phyloP scores from a whole-genome alignment of 2,888 invertebrate genomes.

The Mythimna vitellina region DNA sequence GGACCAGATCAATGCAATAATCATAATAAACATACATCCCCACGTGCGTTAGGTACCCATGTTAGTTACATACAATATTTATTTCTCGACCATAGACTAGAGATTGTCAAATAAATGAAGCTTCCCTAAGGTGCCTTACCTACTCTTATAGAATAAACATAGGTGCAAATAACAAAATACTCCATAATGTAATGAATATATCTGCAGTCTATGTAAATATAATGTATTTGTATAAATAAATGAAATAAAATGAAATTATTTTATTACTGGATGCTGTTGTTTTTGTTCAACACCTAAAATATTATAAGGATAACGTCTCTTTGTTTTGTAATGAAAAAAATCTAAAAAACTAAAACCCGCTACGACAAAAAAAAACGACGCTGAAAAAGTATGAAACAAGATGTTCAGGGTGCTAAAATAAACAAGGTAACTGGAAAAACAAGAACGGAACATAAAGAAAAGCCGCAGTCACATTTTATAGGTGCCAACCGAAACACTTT shows the following conservation, averaged over 20 bases:
- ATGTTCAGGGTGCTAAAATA: too few relatives aligned
- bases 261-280: conserved; percentile 82
- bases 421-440: too few relatives aligned
- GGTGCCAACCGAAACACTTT: too few relatives aligned
- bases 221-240: conserved; percentile 83
- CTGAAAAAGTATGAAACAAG: too few relatives aligned
- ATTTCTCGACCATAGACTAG: conserved; percentile 70
- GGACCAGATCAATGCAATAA: conserved; percentile 42
- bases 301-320: too few relatives aligned
- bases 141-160: conserved; percentile 72
- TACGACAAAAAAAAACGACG: too few relatives aligned
- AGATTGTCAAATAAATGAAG: conserved; percentile 71
- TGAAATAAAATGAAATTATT: conserved; percentile 88
- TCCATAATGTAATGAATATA: conserved; percentile 83
- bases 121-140: conserved; percentile 87
- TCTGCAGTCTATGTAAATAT: conserved; percentile 86
- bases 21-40: conserved; percentile 31
- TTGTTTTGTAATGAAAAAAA: too few relatives aligned
- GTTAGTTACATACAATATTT: conserved; percentile 14
- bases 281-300: conserved; percentile 60
- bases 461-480: too few relatives aligned
- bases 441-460: too few relatives aligned
- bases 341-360: too few relatives aligned
- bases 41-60: conserved; percentile 52
- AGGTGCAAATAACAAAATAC: conserved; percentile 86